Base-by-base conservation (phyloP, 2,888 invertebrate genomes). In the Athrips mouffetella region DNA sequence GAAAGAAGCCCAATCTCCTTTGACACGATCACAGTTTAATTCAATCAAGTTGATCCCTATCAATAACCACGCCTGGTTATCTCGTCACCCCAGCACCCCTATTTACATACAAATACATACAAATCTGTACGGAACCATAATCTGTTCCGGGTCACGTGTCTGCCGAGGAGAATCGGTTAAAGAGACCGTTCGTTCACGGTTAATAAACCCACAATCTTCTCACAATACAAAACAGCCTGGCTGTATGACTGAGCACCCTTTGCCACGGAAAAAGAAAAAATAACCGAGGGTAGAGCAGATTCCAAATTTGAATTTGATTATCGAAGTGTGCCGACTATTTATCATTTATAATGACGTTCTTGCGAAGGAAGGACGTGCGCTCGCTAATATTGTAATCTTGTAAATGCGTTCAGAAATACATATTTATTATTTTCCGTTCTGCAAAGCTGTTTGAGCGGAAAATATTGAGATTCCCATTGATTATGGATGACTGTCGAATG, bases 121-220 rank as follows among this genome's bases (percentile, higher is more conserved):
- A 80, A 80, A 80, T 78, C 76, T 71, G 70, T 71, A 68, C 73
- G 75, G 79, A 71, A 76, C 78, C 79, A 68, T 74, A 80, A 86
- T 89, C 82, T 77, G 86, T 87, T 86, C 83, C 86, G 84, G 81
- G 90, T 91, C 91, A 90, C 91, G 91, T 91, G 91, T 70, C 89
- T 64, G 73, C 81, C 90, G 88, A 78, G 80, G 79, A 90, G 88
- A 90, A 91, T 90, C 85, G 68, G 78, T 80, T 80, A 81, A 83
- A 84, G 81, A 82, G 81, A 81, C 74, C 76, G 77, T 77, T 74
- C 76, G 70, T 87, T 85, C 80, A 88, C 85, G 88, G 76, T 81
- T 85, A 86, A 86, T 87, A 88, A 85, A 83, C 79, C 73, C 76
- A 85, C 87, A 85, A 87, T 82, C 81, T 85, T 85, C 81, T 82